Percentiles rank a stretch among this genome's conserved stretches.
Evolutionary conservation across 2,888 invertebrate genomes (phyloP).

Genomic region (Dione juno): DNA sequence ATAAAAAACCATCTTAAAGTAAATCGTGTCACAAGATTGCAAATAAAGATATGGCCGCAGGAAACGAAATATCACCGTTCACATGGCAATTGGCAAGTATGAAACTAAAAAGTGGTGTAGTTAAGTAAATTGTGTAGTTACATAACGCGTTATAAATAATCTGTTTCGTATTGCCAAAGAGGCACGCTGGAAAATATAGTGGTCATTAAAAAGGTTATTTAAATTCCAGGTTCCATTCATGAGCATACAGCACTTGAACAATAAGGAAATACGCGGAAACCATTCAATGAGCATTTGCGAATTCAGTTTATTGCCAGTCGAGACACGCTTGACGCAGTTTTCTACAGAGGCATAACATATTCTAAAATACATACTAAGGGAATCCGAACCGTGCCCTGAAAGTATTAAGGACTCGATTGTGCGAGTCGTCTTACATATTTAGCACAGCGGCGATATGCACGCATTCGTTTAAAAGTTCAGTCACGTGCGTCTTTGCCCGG

Average conservation of each 20-base stretch:
- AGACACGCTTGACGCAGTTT: slow-evolving; percentile 71
- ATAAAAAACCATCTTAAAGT: slow-evolving; percentile 20
- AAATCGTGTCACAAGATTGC: not conserved
- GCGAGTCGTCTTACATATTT: slow-evolving; percentile 45
- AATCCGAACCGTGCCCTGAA: slow-evolving; percentile 59
- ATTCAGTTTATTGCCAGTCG: slow-evolving; percentile 70
- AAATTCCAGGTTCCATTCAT: slow-evolving; percentile 76
- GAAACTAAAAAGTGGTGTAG: not conserved
- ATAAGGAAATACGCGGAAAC: slow-evolving; percentile 81
- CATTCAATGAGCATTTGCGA: slow-evolving; percentile 74
- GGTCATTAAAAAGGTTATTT: slow-evolving; percentile 58
- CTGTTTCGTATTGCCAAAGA: slow-evolving; percentile 33
- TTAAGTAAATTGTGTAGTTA: slow-evolving; percentile 10
- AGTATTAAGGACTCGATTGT: slow-evolving; percentile 52
- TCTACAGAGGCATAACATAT: slow-evolving; percentile 63
- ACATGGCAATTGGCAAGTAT: not conserved
- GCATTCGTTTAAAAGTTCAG: slow-evolving; percentile 65
- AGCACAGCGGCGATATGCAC: slow-evolving; percentile 53
- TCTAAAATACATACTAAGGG: slow-evolving; percentile 51
- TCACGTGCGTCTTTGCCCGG: slow-evolving; percentile 62
- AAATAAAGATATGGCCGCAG: slow-evolving; percentile 17
- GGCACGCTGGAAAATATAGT: slow-evolving; percentile 39
- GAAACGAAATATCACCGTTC: slow-evolving; percentile 1
- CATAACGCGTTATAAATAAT: slow-evolving; percentile 8
- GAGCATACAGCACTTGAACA: slow-evolving; percentile 66